Conservation (phyloP, 2,888 invertebrate species). For the Noctua comes region DNA sequence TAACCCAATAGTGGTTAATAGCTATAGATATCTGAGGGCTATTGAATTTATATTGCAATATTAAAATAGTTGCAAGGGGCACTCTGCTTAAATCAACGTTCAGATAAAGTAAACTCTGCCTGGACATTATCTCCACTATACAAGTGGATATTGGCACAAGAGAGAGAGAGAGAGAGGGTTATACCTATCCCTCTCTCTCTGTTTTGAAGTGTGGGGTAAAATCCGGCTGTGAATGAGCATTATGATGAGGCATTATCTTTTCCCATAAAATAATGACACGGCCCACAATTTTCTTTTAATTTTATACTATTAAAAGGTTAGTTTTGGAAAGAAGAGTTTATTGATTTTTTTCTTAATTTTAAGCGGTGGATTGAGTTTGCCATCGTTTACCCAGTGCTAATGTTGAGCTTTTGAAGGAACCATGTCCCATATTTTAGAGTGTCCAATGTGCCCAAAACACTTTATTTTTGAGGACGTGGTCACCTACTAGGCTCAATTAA, state of each 20-base stretch:
- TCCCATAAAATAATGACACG: not conserved
- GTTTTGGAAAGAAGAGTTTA: no score
- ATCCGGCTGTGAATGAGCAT: not conserved
- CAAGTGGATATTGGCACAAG: not conserved
- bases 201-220: no score
- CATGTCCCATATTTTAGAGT: no score
- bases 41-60: conserved; percentile 41
- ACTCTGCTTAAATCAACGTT: not conserved
- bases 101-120: not conserved
- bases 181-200: no score
- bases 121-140: not conserved
- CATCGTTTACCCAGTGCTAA: no score
- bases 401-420: no score
- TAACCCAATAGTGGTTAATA: conserved; percentile 9
- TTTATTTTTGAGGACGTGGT: no score
- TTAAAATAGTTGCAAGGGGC: conserved; percentile 17
- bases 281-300: not conserved
- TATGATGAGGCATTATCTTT: not conserved
- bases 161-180: no score
- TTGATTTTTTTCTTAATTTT: no score
- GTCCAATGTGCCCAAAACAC: no score
- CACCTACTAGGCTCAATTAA: no score
- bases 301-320: not conserved
- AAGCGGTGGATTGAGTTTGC: no score
- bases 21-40: not conserved